phyloP scores from a whole-genome alignment of 2,797 vertebrate genomes.

The Pogoniulus pusillus region DNA sequence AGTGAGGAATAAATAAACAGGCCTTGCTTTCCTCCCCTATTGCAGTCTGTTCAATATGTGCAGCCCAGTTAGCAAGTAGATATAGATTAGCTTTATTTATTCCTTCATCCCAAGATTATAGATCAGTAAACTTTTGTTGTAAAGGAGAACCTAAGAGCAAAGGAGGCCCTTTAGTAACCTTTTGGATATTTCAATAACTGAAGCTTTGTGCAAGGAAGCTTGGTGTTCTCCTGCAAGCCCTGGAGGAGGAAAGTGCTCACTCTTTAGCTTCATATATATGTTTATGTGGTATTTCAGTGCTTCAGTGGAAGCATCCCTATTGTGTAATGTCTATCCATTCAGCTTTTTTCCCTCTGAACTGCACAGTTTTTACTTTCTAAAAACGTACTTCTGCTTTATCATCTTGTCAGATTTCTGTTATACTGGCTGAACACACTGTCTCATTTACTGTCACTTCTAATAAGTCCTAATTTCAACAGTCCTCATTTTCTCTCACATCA shows the following conservation, averaged over 20 bases:
- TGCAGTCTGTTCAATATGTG: not conserved
- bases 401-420: conserved; percentile 35
- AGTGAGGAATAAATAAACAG: not conserved
- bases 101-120: not conserved
- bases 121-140: not conserved
- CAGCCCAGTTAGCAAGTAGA: not conserved
- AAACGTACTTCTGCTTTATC: conserved; percentile 6
- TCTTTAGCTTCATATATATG: not conserved
- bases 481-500: not conserved
- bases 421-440: conserved; percentile 4
- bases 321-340: conserved; percentile 26
- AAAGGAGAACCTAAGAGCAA: not conserved
- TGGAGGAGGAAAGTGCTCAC: not conserved
- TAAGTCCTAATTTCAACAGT: conserved; percentile 19
- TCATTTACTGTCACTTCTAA: conserved; percentile 51
- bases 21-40: not conserved
- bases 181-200: conserved; percentile 7
- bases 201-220: not conserved
- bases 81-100: not conserved
- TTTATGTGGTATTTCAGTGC: conserved; percentile 8
- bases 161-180: not conserved
- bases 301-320: not conserved
- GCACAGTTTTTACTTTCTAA: conserved; percentile 14
- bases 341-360: not conserved
- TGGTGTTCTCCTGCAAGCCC: not conserved